Conservation (phyloP, 2,113 vertebrate genomes). For the Nothobranchius kuhntae region DNA sequence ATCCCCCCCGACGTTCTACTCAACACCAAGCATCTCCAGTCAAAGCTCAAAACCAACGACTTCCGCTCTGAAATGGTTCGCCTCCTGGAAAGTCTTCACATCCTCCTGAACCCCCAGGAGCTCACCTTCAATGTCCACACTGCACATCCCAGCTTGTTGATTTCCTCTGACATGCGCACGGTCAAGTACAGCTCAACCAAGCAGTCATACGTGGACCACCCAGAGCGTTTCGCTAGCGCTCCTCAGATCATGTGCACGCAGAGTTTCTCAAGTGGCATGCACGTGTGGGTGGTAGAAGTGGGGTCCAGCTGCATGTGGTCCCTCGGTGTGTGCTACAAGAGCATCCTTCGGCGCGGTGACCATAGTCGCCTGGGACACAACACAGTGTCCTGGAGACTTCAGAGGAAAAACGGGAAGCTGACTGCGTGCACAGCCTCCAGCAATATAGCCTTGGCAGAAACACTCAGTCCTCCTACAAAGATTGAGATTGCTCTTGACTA, state of each 20-base stretch:
- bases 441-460: slow-evolving; percentile 46
- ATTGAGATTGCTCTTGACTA: slow-evolving; percentile 72
- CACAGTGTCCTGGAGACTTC: slow-evolving; percentile 73
- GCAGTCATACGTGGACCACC: slow-evolving; percentile 56
- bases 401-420: slow-evolving; percentile 78
- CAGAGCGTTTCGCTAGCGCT: slow-evolving; percentile 60
- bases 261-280: slow-evolving; percentile 64
- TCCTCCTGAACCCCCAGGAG: slow-evolving; percentile 70
- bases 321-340: slow-evolving; percentile 71
- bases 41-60: slow-evolving; percentile 57
- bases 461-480: slow-evolving; percentile 22
- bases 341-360: slow-evolving; percentile 69
- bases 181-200: slow-evolving; percentile 60
- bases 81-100: slow-evolving; percentile 59
- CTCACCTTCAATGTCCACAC: slow-evolving; percentile 70
- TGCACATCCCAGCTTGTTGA: slow-evolving; percentile 57
- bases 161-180: slow-evolving; percentile 70
- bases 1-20: slow-evolving; percentile 37
- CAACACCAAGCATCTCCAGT: slow-evolving; percentile 60
- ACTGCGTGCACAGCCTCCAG: slow-evolving; percentile 66
- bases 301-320: slow-evolving; percentile 71
- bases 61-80: slow-evolving; percentile 66
- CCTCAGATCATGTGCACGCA: slow-evolving; percentile 73
- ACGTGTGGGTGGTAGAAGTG: slow-evolving; percentile 74
- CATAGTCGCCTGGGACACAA: slow-evolving; percentile 76